A percentile compares a stretch with the other conserved stretches of the same genome.
phyloP scores from a whole-genome alignment of 2,113 vertebrate species.

The Dinomys branickii region DNA sequence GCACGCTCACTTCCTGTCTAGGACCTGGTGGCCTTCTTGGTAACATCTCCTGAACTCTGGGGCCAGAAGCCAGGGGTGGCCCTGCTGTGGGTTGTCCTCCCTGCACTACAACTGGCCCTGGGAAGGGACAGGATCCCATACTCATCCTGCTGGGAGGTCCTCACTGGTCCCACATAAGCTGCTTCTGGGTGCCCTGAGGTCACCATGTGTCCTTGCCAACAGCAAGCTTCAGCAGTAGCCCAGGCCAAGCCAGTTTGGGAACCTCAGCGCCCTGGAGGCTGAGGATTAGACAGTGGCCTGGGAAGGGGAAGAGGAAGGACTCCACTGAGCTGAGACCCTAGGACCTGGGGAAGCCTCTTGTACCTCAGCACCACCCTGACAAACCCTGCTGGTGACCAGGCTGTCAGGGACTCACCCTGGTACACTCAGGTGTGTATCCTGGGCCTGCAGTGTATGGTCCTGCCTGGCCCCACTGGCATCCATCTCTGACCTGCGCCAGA shows the following conservation, averaged over 20 bases:
- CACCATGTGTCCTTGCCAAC: background rate
- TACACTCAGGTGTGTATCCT: accelerated
- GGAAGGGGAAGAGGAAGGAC: background rate
- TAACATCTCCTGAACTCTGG: background rate
- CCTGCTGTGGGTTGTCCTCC: background rate
- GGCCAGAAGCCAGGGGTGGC: background rate
- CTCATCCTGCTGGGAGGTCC: background rate
- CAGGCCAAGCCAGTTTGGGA: background rate
- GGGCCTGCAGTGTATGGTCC: background rate
- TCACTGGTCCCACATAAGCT: background rate
- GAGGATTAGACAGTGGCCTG: background rate
- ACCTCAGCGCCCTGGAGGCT: background rate
- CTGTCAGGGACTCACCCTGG: background rate
- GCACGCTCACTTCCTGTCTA: background rate
- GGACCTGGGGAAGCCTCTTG: background rate
- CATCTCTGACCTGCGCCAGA: accelerated
- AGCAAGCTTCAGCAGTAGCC: background rate
- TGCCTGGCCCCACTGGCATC: accelerated
- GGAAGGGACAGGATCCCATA: background rate
- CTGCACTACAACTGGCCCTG: background rate
- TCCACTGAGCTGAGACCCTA: background rate
- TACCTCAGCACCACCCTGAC: background rate
- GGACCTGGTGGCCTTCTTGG: background rate
- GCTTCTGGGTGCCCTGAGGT: background rate
- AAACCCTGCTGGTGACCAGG: accelerated